Conservation (phyloP, 2,113 vertebrate genomes). For the Jacana jacana region DNA sequence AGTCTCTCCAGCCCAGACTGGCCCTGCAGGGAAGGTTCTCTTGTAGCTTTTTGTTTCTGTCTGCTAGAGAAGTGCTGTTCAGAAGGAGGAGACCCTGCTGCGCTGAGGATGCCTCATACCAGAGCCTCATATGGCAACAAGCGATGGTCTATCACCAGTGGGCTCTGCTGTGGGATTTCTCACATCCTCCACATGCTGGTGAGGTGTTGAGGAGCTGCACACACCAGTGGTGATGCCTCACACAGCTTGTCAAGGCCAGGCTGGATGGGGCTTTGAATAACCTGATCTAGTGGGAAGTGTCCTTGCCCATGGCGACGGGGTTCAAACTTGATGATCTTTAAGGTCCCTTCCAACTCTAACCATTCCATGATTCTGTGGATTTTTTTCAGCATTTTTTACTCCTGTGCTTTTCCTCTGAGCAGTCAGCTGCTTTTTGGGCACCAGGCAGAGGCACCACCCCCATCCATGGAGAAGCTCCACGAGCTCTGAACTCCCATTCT, state of each 20-base stretch:
- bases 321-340: no score
- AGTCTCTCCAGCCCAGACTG: not conserved
- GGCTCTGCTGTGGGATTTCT: not conserved
- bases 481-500: not conserved
- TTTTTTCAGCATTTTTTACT: not conserved
- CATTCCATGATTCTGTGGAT: not conserved
- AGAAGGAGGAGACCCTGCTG: not conserved
- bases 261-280: no score
- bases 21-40: not conserved
- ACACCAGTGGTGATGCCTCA: not conserved
- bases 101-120: not conserved
- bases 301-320: no score
- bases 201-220: not conserved
- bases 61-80: not conserved
- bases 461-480: not conserved
- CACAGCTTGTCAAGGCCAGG: not conserved
- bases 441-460: not conserved
- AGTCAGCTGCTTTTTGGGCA: not conserved
- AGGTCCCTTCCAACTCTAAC: no score
- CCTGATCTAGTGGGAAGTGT: no score
- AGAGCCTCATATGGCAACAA: not conserved
- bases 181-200: not conserved
- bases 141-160: rapidly evolving
- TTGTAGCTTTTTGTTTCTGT: not conserved
- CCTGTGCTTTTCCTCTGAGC: not conserved